These are phyloP conservation scores for Heliconius nattereri DNA, from an alignment of 1,140 invertebrate species.

Conservation along the genomic window DNA sequence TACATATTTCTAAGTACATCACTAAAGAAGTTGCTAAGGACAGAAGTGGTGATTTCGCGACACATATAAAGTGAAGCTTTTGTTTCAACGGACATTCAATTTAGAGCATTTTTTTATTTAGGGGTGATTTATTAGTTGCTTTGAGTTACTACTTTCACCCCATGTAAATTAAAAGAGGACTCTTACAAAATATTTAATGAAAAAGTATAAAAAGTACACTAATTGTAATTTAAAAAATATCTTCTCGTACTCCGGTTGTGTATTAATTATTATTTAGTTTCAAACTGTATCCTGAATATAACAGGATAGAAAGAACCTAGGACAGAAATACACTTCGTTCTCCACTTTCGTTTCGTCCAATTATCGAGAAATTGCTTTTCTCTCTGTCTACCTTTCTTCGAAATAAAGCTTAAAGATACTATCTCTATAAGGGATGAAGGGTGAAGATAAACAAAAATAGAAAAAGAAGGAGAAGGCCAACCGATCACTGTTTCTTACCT, in stretches of 20 bases:
- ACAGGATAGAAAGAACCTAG: background rate
- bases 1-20: conserved; percentile 12
- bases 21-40: conserved; percentile 41
- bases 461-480: no score
- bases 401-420: no score
- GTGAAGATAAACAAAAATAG: no score
- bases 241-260: no score
- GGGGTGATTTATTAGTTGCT: background rate
- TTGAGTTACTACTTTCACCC: background rate
- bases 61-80: conserved; percentile 42
- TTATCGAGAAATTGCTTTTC: no score
- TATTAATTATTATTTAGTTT: background rate
- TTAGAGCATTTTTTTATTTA: conserved; percentile 24
- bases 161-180: background rate
- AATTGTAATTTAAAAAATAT: background rate
- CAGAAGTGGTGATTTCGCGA: conserved; percentile 49
- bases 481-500: no score
- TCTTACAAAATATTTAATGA: background rate
- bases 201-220: background rate
- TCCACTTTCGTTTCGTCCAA: no score
- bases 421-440: no score
- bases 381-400: background rate
- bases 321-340: background rate
- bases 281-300: background rate
- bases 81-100: conserved; percentile 29